Base-by-base conservation (phyloP, 2,113 vertebrate genomes). In the Stegastes partitus region DNA sequence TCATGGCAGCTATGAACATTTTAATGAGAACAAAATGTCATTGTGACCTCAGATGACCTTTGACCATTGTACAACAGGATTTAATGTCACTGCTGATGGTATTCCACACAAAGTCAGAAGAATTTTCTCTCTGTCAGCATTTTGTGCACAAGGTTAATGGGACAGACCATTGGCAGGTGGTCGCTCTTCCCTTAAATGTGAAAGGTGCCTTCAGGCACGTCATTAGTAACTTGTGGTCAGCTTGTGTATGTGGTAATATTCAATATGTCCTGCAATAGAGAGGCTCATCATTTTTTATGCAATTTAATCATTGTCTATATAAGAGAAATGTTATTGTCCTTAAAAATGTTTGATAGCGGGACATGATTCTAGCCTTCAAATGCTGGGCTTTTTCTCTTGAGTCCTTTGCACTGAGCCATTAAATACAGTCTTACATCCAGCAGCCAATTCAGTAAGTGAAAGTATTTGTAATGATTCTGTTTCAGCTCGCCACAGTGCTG, bases 381-480 rank as follows among this genome's bases (percentile, higher is more conserved):
- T 1, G 5, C 37, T 50, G 14, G 22, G 11, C 8, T 54, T 16
- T 11, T 21, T 74, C 58, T 75, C 45, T 12, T 10, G 22, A 28
- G 28, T 53, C 58, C 21, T 76, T 75, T 54, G 44, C 51, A 69
- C 22, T 12, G 12, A 59, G 57, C 76, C 61, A 39, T 72, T 69
- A 79, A 87, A 85, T 83, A 77, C 87, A 82, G 47, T 53, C 70
- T 86, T 44, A 37, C 50, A 77, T 80, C 53, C 69, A 81, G 86
- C 51, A 55, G 74, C 66, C 86, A 80, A 70, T 81, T 90, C 85
- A 87, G 91, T 82, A 87, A 86, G 70, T 59, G 49, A 50, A 82
- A 87, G 83, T 87, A 85, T 83, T 81, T 85, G 74, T 83, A 84
- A 86, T 85, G 80, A 88, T 84, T 87, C 68, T 79, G 81, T 78